Evolutionary conservation across 2,888 invertebrate species (phyloP).

Genomic region (Drosophila nigricruria): DNA sequence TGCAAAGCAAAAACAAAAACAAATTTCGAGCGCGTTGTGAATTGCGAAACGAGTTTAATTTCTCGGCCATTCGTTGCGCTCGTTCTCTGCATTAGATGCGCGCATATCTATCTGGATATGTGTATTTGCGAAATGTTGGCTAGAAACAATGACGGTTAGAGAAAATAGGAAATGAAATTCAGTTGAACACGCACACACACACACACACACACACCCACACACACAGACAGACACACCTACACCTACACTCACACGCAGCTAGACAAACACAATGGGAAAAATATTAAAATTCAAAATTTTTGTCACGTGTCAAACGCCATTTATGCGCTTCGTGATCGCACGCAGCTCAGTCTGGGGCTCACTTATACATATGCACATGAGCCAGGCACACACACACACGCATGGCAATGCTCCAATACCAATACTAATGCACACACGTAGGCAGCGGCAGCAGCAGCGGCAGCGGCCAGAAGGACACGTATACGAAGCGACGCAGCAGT

Average conservation of each 20-base stretch:
- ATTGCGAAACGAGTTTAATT: slow-evolving; percentile 33
- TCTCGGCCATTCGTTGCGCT: slow-evolving; percentile 17
- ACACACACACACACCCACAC: slow-evolving; percentile 9
- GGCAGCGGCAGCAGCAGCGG: slow-evolving; percentile 16
- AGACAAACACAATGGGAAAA: slow-evolving; percentile 50
- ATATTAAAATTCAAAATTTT: slow-evolving; percentile 78
- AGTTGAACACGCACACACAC: slow-evolving; percentile 50
- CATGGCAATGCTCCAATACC: slow-evolving; percentile 22
- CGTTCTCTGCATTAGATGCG: slow-evolving; percentile 14
- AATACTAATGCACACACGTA: slow-evolving; percentile 53
- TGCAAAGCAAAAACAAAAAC: slow-evolving; percentile 39
- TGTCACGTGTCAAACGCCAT: slow-evolving; percentile 80
- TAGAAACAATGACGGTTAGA: slow-evolving; percentile 55
- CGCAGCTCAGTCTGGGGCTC: slow-evolving; percentile 44
- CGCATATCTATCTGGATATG: slow-evolving; percentile 5
- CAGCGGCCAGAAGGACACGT: slow-evolving; percentile 30
- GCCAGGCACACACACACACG: slow-evolving; percentile 10
- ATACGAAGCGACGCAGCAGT: slow-evolving; percentile 15
- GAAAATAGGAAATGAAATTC: slow-evolving; percentile 71
- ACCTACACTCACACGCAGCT: slow-evolving; percentile 4
- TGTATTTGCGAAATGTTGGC: slow-evolving; percentile 31
- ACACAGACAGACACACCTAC: slow-evolving; percentile 8
- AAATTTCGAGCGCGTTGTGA: slow-evolving; percentile 57
- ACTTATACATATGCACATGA: slow-evolving; percentile 19
- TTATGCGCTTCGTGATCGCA: slow-evolving; percentile 80